Conservation (phyloP, 1,140 invertebrate genomes). For the Microvelia longipes region DNA sequence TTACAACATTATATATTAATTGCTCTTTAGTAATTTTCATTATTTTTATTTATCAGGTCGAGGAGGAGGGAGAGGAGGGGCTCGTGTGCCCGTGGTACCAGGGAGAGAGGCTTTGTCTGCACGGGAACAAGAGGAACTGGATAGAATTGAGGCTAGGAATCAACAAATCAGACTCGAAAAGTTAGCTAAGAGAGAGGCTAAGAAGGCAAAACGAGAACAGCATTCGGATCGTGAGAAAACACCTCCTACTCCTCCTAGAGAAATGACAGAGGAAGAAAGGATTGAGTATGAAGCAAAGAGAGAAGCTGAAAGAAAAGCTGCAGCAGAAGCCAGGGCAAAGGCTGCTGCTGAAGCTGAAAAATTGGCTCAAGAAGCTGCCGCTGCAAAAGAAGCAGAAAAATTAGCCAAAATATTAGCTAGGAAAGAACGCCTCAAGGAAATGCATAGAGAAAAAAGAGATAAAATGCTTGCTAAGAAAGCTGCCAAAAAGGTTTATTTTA, state of each 20-base stretch:
- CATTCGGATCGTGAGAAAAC: not conserved
- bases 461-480: constrained; percentile 14
- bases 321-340: constrained; percentile 11
- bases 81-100: not conserved
- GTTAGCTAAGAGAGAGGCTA: constrained; percentile 17
- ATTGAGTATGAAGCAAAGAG: not conserved
- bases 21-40: no score
- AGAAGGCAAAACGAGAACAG: constrained; percentile 18
- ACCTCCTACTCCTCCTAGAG: not conserved
- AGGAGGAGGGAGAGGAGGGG: constrained; percentile 11
- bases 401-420: constrained; percentile 17
- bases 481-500: constrained; percentile 14
- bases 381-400: constrained; percentile 14
- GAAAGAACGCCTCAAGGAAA: constrained; percentile 17
- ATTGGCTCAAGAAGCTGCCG: constrained; percentile 13
- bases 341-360: constrained; percentile 13
- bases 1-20: no score
- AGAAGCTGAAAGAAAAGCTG: not conserved
- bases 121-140: constrained; percentile 14
- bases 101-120: constrained; percentile 15
- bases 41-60: constrained; percentile 5
- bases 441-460: constrained; percentile 17
- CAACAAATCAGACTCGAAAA: constrained; percentile 17
- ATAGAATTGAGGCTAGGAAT: constrained; percentile 19
- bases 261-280: constrained; percentile 2